Conservation (phyloP, 2,888 invertebrate genomes). For the Coenonympha arcania region DNA sequence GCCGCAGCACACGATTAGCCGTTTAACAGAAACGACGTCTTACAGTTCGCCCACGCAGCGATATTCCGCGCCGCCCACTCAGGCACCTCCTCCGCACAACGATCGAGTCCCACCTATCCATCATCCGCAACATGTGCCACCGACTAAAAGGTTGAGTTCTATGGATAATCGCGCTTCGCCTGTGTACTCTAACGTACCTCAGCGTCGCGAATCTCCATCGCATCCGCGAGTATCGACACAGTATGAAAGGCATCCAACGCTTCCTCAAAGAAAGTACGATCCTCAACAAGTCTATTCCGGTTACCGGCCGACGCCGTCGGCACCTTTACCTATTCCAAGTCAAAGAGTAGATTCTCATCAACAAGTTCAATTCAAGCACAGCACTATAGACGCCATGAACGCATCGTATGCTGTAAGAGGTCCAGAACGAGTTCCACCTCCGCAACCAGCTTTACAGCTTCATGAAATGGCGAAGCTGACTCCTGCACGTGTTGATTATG, state of each 20-base stretch:
- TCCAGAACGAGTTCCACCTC: conserved; percentile 51
- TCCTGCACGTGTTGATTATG: conserved; percentile 48
- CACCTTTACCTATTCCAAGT: conserved; percentile 49
- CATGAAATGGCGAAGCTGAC: conserved; percentile 49
- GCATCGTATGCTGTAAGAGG: conserved; percentile 50
- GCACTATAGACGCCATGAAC: conserved; percentile 45
- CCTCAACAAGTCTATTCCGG: conserved; percentile 64
- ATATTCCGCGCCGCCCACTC: conserved; percentile 45
- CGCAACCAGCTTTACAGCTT: conserved; percentile 45
- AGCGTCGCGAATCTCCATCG: conserved; percentile 55
- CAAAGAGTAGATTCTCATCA: conserved; percentile 56
- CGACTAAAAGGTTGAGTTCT: conserved; percentile 44
- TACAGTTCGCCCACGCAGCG: conserved; percentile 56
- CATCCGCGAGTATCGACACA: conserved; percentile 47
- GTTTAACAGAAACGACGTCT: conserved; percentile 50
- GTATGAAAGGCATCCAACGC: conserved; percentile 54
- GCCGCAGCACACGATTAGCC: conserved; percentile 52
- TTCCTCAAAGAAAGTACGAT: conserved; percentile 61
- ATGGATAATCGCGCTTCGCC: conserved; percentile 48
- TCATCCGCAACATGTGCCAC: conserved; percentile 50
- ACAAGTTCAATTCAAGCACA: conserved; percentile 53
- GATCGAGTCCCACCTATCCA: conserved; percentile 69
- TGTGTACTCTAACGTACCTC: conserved; percentile 47
- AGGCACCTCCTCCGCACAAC: conserved; percentile 61
- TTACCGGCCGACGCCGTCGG: conserved; percentile 49